Percentiles rank a stretch among this genome's conserved stretches.
Evolutionary conservation across 2,797 vertebrate species (phyloP).

Genomic region (Propithecus perrieri): DNA sequence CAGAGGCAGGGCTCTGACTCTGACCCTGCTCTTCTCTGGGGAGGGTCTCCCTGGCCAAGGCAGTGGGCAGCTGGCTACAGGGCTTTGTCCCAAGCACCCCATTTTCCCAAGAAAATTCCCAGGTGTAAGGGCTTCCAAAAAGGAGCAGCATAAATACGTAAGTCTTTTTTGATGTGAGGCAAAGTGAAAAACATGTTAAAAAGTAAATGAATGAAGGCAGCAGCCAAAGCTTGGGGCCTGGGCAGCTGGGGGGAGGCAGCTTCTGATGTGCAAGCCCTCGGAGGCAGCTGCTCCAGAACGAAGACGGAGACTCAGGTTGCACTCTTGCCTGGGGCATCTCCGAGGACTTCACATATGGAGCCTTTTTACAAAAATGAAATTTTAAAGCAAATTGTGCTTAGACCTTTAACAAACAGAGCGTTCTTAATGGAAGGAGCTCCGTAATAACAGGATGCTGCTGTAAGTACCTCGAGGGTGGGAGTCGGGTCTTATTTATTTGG

Average conservation of each 20-base stretch:
- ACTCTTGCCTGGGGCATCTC: not conserved
- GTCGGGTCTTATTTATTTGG: not conserved
- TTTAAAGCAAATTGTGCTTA: not conserved
- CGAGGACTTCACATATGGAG: not conserved
- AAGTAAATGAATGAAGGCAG: not conserved
- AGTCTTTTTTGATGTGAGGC: not conserved
- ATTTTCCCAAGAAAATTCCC: not conserved
- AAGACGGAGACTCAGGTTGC: not conserved
- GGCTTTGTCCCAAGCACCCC: not conserved
- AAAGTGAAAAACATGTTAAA: not conserved
- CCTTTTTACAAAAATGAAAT: not conserved
- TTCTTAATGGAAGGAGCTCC: not conserved
- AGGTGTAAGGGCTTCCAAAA: not conserved
- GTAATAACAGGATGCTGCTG: not conserved
- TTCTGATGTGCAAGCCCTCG: rapidly evolving
- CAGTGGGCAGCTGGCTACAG: no score
- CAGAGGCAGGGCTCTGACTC: not conserved
- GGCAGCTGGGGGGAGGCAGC: not conserved
- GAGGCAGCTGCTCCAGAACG: not conserved
- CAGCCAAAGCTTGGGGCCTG: not conserved
- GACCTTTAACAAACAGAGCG: not conserved
- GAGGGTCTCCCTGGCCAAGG: not conserved
- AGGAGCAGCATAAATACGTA: not conserved
- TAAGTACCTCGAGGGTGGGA: not conserved
- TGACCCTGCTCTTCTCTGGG: not conserved